Conservation (phyloP, 2,797 vertebrate genomes). For the Tokudaia muenninki region DNA sequence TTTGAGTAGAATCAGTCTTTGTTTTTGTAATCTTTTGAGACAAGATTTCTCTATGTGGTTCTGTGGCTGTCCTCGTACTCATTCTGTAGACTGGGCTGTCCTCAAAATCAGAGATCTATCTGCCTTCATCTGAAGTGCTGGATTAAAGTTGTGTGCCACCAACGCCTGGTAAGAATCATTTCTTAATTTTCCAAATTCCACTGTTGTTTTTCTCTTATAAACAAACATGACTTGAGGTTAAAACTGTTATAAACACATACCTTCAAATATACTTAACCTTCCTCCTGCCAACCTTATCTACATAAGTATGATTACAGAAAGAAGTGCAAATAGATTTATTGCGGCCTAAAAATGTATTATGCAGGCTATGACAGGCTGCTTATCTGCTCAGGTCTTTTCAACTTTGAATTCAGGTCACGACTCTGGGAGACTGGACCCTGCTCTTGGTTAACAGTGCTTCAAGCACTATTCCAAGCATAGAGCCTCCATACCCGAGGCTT, state of each 20-base stretch:
- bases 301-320: background rate
- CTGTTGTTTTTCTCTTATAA: conserved; percentile 24
- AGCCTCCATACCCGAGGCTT: background rate
- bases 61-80: background rate
- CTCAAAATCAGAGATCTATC: background rate
- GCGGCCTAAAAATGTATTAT: background rate
- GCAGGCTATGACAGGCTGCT: background rate
- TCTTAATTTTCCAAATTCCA: conserved; percentile 55
- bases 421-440: background rate
- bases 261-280: background rate
- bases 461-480: background rate
- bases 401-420: background rate
- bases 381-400: background rate
- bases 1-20: conserved; percentile 14
- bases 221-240: background rate
- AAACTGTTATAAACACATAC: conserved; percentile 19
- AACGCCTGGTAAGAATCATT: background rate
- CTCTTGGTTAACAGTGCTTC: background rate
- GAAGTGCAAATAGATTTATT: background rate
- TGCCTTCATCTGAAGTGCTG: background rate
- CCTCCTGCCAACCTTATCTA: background rate
- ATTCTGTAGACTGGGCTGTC: background rate
- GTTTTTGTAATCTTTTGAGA: background rate
- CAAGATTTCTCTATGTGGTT: background rate
- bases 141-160: background rate